Evolutionary conservation across 2,888 invertebrate species (phyloP).

Genomic region (Stegana nigrithorax): DNA sequence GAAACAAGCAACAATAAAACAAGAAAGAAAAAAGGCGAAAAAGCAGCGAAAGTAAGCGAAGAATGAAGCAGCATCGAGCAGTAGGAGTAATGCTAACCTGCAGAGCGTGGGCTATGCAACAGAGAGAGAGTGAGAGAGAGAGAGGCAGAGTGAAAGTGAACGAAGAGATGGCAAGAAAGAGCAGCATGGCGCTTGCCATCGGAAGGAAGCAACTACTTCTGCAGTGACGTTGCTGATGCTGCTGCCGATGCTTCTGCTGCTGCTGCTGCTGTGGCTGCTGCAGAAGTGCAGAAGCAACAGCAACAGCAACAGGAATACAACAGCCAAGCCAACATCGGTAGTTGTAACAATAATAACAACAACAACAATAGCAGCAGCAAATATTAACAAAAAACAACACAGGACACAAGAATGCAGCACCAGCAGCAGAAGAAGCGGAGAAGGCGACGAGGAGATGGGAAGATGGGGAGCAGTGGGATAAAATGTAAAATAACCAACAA

Average conservation of each 20-base stretch:
- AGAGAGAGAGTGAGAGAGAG: background rate
- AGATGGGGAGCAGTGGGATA: too few species aligned
- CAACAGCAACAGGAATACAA: conserved; percentile 1
- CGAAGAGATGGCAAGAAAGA: background rate
- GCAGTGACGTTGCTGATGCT: conserved; percentile 17
- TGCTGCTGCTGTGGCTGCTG: background rate
- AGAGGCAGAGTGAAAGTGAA: background rate
- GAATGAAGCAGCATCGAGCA: too few species aligned
- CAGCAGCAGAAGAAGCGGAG: too few species aligned
- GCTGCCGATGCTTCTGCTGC: background rate
- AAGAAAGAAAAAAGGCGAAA: background rate
- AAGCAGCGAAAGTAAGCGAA: background rate
- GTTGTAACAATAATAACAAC: too few species aligned
- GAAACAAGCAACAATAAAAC: conserved; percentile 8
- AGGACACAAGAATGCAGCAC: too few species aligned
- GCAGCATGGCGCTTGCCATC: background rate
- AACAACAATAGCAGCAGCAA: conserved; percentile 1
- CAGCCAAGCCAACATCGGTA: too few species aligned
- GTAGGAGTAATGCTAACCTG: too few species aligned
- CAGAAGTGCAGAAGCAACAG: background rate
- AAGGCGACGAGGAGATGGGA: too few species aligned
- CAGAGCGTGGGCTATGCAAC: background rate
- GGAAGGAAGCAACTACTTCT: conserved; percentile 29
- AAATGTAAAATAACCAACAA: background rate
- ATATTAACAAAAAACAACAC: too few species aligned